Evolutionary conservation across 2,888 invertebrate genomes (phyloP).

Genomic region (Cheilosia grossa): DNA sequence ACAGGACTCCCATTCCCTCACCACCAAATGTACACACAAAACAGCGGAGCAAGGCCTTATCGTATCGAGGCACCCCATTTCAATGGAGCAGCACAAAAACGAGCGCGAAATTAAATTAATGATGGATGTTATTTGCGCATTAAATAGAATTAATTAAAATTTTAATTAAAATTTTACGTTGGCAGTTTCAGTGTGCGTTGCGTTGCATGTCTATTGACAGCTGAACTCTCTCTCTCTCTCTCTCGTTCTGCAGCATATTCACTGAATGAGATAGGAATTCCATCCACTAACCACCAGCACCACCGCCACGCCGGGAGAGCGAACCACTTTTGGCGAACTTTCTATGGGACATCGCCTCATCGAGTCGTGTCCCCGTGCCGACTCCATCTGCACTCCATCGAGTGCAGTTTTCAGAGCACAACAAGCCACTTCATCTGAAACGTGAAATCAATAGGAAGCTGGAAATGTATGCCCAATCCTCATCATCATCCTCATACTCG

Average conservation of each 20-base stretch:
- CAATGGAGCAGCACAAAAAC: constrained; percentile 65
- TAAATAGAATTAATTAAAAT: constrained; percentile 76
- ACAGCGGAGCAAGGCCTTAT: constrained; percentile 29
- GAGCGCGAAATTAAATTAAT: constrained; percentile 76
- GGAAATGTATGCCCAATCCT: constrained; percentile 20
- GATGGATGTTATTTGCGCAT: constrained; percentile 76
- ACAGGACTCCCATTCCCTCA: neutral
- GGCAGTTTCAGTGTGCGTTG: constrained; percentile 50
- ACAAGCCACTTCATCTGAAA: constrained; percentile 3
- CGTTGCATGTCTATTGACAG: constrained; percentile 49
- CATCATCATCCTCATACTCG: constrained; percentile 1
- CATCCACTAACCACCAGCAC: neutral
- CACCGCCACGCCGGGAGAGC: neutral
- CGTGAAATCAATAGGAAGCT: constrained; percentile 35
- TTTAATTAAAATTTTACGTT: constrained; percentile 75
- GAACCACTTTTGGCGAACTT: constrained; percentile 9
- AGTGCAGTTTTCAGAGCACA: constrained; percentile 14
- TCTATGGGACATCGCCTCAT: constrained; percentile 1
- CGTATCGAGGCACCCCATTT: constrained; percentile 36
- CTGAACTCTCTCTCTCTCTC: constrained; percentile 18
- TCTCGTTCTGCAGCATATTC: neutral
- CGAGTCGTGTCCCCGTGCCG: neutral
- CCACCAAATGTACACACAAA: constrained; percentile 10
- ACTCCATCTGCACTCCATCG: constrained; percentile 14
- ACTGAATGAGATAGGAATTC: constrained; percentile 31